Percentiles rank a stretch among this genome's conserved stretches.
These are phyloP conservation scores for Centropus bengalensis DNA, from an alignment of 2,113 vertebrate species.

Conservation along the genomic window DNA sequence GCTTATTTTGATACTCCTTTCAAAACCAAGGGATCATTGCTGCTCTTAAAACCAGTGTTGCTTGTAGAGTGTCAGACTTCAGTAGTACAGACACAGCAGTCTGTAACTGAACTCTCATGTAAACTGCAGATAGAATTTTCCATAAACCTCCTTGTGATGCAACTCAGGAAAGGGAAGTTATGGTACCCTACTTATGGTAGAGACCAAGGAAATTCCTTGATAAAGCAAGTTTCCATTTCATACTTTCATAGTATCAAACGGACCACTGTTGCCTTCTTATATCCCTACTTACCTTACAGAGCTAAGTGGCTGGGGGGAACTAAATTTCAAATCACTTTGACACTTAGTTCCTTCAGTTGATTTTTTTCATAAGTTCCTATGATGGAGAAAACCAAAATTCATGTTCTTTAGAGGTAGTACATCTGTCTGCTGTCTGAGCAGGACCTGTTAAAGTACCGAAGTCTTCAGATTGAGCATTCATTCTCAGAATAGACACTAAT, in stretches of 20 bases:
- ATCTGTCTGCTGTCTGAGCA: not conserved
- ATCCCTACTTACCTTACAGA: not conserved
- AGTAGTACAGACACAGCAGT: not conserved
- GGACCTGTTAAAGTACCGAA: not conserved
- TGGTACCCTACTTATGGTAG: not conserved
- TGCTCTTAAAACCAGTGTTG: not conserved
- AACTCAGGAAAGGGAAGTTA: not conserved
- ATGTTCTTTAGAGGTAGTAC: not conserved
- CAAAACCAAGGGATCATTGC: not conserved
- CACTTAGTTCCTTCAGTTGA: not conserved
- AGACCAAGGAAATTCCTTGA: not conserved
- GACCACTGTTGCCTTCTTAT: not conserved
- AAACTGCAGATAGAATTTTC: not conserved
- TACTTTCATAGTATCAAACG: not conserved
- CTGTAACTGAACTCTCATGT: not conserved
- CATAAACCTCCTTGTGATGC: not conserved
- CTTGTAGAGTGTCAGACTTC: not conserved
- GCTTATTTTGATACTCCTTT: not conserved
- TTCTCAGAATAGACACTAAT: not conserved
- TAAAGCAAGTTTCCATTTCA: not conserved
- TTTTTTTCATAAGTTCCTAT: not conserved
- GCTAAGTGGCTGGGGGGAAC: not conserved
- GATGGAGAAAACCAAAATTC: not conserved
- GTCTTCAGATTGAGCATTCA: not conserved
- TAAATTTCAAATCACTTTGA: not conserved